Percentiles rank a stretch among this genome's conserved stretches.
Conservation (phyloP, 2,888 invertebrate species). For the Gasteruption jaculator region DNA sequence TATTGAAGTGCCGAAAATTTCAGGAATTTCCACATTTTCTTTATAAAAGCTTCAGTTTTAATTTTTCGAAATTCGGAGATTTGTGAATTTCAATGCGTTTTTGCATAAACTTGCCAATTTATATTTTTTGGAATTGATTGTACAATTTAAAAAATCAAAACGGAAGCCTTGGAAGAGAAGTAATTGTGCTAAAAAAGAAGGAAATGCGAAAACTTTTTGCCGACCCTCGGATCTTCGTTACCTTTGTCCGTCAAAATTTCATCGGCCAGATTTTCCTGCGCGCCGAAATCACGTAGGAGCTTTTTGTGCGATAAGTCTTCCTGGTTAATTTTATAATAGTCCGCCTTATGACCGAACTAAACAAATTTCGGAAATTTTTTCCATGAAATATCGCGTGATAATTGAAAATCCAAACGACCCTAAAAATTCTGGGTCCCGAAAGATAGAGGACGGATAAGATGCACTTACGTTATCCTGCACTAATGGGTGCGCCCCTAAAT, state of each 20-base stretch:
- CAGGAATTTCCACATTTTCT: too few relatives aligned
- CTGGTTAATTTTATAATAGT: slow-evolving; percentile 70
- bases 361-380: slow-evolving; percentile 17
- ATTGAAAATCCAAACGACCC: background rate
- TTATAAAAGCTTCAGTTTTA: too few relatives aligned
- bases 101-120: too few relatives aligned
- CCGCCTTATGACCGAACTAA: slow-evolving; percentile 74
- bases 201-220: too few relatives aligned
- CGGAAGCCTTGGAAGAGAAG: background rate
- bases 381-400: background rate
- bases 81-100: too few relatives aligned
- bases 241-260: slow-evolving; percentile 77
- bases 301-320: slow-evolving; percentile 66
- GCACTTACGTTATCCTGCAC: slow-evolving; percentile 74
- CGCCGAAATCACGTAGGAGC: slow-evolving; percentile 67
- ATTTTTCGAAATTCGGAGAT: too few relatives aligned
- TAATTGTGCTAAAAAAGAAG: background rate
- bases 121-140: background rate
- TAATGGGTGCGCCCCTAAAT: slow-evolving; percentile 81
- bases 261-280: slow-evolving; percentile 62
- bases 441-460: background rate
- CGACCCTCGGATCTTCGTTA: slow-evolving; percentile 51
- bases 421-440: background rate
- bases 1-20: too few relatives aligned
- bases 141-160: slow-evolving; percentile 5